Evolutionary conservation across 1,140 invertebrate genomes (phyloP).

Genomic region (Leptopilina boulardi): DNA sequence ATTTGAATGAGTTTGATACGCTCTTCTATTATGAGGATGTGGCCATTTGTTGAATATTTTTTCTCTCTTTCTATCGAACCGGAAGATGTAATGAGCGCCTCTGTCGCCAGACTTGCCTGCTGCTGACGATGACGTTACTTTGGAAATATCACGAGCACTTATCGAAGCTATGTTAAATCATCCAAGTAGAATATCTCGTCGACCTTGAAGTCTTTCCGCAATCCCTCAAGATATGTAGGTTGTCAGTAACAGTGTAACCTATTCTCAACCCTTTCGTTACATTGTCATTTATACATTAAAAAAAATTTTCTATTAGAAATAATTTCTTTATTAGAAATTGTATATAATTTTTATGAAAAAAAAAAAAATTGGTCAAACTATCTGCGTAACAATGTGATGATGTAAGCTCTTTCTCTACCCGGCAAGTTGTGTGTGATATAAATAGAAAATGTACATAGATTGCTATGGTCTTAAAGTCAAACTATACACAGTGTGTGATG

Average conservation of each 20-base stretch:
- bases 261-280: neutral
- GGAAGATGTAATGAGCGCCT: conserved; percentile 70
- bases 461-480: conserved; percentile 5
- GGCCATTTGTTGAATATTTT: conserved; percentile 49
- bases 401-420: neutral
- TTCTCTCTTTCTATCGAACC: conserved; percentile 57
- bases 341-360: too few relatives aligned
- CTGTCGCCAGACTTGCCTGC: conserved; percentile 62
- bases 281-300: neutral
- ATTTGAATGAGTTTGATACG: conserved; percentile 52
- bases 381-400: neutral
- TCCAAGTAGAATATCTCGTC: neutral
- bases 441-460: conserved; percentile 19
- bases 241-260: neutral
- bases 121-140: conserved; percentile 66
- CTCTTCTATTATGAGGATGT: conserved; percentile 62
- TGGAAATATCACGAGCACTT: conserved; percentile 61
- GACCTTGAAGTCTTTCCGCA: conserved; percentile 42
- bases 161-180: conserved; percentile 61
- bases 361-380: too few relatives aligned
- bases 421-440: neutral
- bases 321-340: too few relatives aligned
- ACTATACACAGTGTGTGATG: neutral
- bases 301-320: too few relatives aligned
- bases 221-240: neutral